Evolutionary conservation across 2,797 vertebrate species (phyloP).

Genomic region (Anolis apletophallus): DNA sequence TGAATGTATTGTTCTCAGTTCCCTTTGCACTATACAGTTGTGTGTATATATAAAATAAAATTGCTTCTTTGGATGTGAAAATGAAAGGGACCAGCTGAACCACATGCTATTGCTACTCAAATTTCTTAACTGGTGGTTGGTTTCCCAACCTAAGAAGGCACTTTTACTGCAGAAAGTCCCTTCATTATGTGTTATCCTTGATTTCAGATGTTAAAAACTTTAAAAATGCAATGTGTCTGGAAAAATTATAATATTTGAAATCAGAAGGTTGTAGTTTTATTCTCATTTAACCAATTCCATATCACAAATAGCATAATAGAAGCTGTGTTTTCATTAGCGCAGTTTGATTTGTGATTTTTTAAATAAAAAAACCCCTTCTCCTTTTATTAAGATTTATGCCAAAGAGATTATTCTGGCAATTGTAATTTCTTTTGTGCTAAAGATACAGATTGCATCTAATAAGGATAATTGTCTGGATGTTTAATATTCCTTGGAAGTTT

Average conservation of each 20-base stretch:
- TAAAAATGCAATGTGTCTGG: conserved; percentile 56
- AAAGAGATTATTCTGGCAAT: conserved; percentile 46
- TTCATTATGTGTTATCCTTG: conserved; percentile 48
- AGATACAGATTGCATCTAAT: conserved; percentile 73
- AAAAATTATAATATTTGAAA: conserved; percentile 63
- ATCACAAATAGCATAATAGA: conserved; percentile 63
- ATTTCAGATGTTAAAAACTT: conserved; percentile 65
- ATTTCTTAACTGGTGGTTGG: conserved; percentile 41
- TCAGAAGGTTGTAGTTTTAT: conserved; percentile 59
- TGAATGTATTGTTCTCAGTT: not conserved
- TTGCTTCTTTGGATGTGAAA: not conserved
- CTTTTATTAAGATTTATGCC: conserved; percentile 67
- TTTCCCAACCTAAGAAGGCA: conserved; percentile 28
- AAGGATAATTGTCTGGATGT: conserved; percentile 70
- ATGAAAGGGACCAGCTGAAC: not conserved
- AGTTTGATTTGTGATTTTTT: conserved; percentile 63
- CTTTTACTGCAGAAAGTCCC: conserved; percentile 50
- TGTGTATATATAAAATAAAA: no score
- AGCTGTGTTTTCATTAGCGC: conserved; percentile 68
- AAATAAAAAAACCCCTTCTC: conserved; percentile 59
- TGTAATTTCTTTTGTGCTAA: conserved; percentile 72
- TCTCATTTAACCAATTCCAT: conserved; percentile 56
- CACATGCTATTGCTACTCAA: not conserved
- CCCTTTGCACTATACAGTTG: not conserved
- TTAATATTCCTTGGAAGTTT: conserved; percentile 72